Conservation (phyloP, 1,140 invertebrate species). For the Heterodera carotae region DNA sequence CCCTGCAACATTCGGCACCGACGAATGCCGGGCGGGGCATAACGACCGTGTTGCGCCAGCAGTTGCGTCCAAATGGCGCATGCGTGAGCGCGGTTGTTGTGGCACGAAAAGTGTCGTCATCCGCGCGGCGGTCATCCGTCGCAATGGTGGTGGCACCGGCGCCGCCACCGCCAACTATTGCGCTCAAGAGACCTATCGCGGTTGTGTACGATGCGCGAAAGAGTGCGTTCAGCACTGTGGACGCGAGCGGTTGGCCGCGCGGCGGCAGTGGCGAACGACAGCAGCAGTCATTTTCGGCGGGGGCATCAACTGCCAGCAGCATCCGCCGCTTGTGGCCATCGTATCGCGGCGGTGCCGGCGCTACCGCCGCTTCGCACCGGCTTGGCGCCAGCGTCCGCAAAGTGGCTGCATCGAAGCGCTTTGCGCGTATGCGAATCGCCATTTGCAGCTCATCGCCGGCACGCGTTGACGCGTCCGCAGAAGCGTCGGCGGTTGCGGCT, state of each 20-base stretch:
- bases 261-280: background rate
- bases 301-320: no score
- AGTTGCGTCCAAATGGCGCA: no score
- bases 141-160: no score
- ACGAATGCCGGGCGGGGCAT: no score
- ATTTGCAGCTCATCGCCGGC: slow-evolving; percentile 4
- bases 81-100: no score
- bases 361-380: background rate
- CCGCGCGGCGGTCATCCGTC: background rate
- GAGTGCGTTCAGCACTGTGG: slow-evolving; percentile 9
- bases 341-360: background rate
- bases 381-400: background rate
- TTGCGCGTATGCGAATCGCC: background rate
- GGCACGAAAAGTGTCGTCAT: no score
- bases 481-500: background rate
- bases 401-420: background rate
- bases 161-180: background rate
- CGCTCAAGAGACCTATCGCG: background rate
- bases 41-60: no score
- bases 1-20: no score
- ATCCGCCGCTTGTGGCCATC: background rate
- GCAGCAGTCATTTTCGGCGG: no score
- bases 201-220: slow-evolving; percentile 4
- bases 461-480: background rate
- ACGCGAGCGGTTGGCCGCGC: background rate